phyloP scores from a whole-genome alignment of 2,797 vertebrate genomes.

The Malacoctenus gilli region DNA sequence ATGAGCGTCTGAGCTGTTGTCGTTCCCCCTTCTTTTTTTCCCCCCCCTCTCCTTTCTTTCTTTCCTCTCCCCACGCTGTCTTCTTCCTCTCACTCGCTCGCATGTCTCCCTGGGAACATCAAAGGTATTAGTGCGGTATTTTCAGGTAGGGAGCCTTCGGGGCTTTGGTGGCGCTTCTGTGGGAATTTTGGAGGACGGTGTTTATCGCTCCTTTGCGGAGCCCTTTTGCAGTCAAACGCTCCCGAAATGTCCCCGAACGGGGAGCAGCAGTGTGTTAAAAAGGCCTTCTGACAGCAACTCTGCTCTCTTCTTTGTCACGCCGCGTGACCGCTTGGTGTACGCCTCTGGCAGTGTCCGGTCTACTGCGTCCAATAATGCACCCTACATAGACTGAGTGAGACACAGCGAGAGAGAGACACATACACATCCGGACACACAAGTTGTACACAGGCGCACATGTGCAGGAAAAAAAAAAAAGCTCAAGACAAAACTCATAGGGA shows the following conservation, averaged over 20 bases:
- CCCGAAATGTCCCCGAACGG: constrained; percentile 61
- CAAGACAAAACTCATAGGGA: constrained; percentile 53
- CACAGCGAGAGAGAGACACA: constrained; percentile 3
- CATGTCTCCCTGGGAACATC: constrained; percentile 67
- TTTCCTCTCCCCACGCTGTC: background rate
- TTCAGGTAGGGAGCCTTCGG: constrained; percentile 67
- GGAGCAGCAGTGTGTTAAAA: constrained; percentile 76
- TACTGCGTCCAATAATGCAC: constrained; percentile 71
- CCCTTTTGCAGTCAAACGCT: constrained; percentile 61
- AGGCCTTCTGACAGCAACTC: constrained; percentile 74
- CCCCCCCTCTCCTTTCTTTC: background rate
- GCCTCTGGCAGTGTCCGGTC: constrained; percentile 74
- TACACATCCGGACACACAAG: constrained; percentile 20
- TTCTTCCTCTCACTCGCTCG: constrained; percentile 35
- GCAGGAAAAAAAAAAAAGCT: constrained; percentile 24
- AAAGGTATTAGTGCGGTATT: constrained; percentile 64
- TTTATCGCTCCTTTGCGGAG: constrained; percentile 59
- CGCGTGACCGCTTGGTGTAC: constrained; percentile 71
- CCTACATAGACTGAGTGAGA: constrained; percentile 57
- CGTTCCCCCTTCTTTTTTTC: background rate
- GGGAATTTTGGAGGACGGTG: constrained; percentile 62
- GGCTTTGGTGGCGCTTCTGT: constrained; percentile 58
- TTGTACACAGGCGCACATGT: constrained; percentile 31
- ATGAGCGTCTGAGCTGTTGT: constrained; percentile 1
- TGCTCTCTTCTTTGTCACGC: constrained; percentile 71